These are phyloP conservation scores for Leptinotarsa lineolata DNA, from an alignment of 1,140 invertebrate species.

Conservation along the genomic window DNA sequence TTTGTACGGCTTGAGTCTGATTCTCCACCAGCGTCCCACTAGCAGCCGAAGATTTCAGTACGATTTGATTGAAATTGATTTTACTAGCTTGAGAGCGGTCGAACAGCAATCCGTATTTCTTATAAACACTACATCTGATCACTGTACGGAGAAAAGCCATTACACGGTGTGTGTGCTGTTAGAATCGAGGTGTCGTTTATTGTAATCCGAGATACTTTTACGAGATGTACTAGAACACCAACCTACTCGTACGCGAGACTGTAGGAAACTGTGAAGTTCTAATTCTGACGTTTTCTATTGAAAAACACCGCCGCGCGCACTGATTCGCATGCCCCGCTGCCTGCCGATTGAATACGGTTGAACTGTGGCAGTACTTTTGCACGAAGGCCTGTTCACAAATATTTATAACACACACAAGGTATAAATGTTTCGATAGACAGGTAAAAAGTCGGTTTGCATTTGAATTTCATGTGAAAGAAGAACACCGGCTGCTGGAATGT, in stretches of 20 bases:
- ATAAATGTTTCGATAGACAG: not conserved
- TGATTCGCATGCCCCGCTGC: not conserved
- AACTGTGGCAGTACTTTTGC: not conserved
- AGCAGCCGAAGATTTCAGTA: slow-evolving; percentile 41
- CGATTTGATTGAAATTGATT: slow-evolving; percentile 44
- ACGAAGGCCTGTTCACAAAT: not conserved
- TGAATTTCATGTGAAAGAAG: not conserved
- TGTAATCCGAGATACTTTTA: slow-evolving; percentile 8
- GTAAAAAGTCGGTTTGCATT: not conserved
- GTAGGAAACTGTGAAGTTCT: not conserved
- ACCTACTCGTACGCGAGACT: not conserved
- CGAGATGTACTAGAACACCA: not conserved
- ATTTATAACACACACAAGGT: not conserved
- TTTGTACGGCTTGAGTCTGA: slow-evolving; percentile 43
- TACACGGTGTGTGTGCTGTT: slow-evolving; percentile 30
- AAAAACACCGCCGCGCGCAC: not conserved
- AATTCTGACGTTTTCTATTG: slow-evolving; percentile 6
- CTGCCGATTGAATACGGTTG: not conserved
- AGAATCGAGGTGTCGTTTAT: not conserved
- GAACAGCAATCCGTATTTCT: slow-evolving; percentile 50
- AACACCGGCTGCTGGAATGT: not conserved
- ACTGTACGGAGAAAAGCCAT: slow-evolving; percentile 59
- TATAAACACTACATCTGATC: slow-evolving; percentile 52
- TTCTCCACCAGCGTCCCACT: slow-evolving; percentile 25
- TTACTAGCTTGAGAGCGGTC: slow-evolving; percentile 44